Conservation (phyloP, 2,888 invertebrate species). For the Laothoe populi region DNA sequence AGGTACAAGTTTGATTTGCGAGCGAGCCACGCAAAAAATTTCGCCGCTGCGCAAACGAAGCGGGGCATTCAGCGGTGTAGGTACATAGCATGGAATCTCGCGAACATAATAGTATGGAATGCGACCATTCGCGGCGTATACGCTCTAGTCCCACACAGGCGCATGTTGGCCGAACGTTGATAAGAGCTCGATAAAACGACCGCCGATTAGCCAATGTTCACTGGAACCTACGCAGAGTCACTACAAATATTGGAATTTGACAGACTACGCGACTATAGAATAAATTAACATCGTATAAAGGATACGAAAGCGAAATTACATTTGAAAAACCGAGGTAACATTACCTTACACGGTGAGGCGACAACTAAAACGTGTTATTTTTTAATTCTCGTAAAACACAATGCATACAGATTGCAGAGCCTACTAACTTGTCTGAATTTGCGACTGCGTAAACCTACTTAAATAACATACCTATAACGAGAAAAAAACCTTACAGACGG, state of each 20-base stretch:
- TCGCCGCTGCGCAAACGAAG: conserved; percentile 70
- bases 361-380: neutral
- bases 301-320: neutral
- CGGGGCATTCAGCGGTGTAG: conserved; percentile 49
- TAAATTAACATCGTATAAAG: neutral
- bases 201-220: conserved; percentile 67
- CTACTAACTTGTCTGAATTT: neutral
- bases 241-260: conserved; percentile 3
- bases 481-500: conserved; percentile 7
- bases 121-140: conserved; percentile 62
- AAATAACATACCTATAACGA: neutral
- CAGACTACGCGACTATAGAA: neutral
- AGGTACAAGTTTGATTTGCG: conserved; percentile 74
- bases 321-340: neutral
- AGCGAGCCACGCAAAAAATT: conserved; percentile 75
- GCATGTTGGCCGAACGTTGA: conserved; percentile 59
- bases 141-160: conserved; percentile 55
- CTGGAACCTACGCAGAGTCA: conserved; percentile 25
- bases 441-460: neutral
- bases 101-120: conserved; percentile 77
- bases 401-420: neutral
- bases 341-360: neutral
- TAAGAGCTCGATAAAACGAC: conserved; percentile 75
- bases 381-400: neutral
- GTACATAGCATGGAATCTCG: conserved; percentile 68